These are phyloP conservation scores for Entomyzon cyanotis DNA, from an alignment of 2,113 vertebrate species.

Conservation along the genomic window DNA sequence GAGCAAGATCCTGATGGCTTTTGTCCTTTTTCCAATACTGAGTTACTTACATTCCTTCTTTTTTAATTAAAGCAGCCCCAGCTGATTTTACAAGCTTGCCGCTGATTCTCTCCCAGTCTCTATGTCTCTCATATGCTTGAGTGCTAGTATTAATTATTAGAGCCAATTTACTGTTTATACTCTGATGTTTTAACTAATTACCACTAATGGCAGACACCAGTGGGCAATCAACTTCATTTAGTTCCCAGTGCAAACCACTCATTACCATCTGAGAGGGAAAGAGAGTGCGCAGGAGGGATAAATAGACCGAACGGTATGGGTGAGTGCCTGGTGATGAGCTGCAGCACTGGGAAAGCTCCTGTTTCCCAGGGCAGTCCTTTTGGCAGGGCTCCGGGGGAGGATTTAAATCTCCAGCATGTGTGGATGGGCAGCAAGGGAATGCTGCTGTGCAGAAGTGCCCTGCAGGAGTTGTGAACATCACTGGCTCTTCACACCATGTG, in stretches of 20 bases:
- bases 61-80: slow-evolving; percentile 72
- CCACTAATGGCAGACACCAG: slow-evolving; percentile 96
- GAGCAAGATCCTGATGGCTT: slow-evolving; percentile 42
- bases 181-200: slow-evolving; percentile 99
- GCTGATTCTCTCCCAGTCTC: slow-evolving; percentile 56
- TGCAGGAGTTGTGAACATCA: neutral
- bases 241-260: slow-evolving; percentile 85
- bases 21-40: slow-evolving; percentile 69
- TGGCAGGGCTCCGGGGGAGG: neutral
- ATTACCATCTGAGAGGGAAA: slow-evolving; percentile 63
- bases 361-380: neutral
- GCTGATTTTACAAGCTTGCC: slow-evolving; percentile 71
- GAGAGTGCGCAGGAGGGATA: neutral
- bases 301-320: neutral
- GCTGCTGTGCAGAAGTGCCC: neutral
- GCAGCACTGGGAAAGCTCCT: neutral
- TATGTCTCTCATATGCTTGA: slow-evolving; percentile 79
- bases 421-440: neutral
- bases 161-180: slow-evolving; percentile 99
- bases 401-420: neutral
- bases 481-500: neutral
- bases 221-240: slow-evolving; percentile 96
- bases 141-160: slow-evolving; percentile 98
- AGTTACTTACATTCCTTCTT: slow-evolving; percentile 67
- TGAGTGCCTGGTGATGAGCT: neutral